Evolutionary conservation across 2,888 invertebrate species (phyloP).

Genomic region (Rhingia rostrata): DNA sequence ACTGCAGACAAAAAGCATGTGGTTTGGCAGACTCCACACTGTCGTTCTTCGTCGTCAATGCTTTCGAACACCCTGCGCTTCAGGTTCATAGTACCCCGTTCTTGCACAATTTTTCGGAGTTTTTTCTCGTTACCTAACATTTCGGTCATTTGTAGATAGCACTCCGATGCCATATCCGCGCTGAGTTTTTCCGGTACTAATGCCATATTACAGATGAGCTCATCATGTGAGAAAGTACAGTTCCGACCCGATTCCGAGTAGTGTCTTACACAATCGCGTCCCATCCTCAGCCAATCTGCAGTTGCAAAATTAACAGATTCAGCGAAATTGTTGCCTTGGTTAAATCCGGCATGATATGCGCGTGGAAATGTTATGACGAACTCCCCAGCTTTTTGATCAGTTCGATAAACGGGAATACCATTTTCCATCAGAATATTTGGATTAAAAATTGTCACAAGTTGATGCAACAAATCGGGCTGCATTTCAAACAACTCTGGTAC

Average conservation of each 20-base stretch:
- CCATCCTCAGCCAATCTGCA: slow-evolving; percentile 98
- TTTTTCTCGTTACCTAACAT: slow-evolving; percentile 93
- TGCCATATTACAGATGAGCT: slow-evolving; percentile 98
- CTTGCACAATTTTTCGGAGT: slow-evolving; percentile 89
- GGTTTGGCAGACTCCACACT: slow-evolving; percentile 97
- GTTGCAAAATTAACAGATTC: slow-evolving; percentile 99
- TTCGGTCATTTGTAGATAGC: slow-evolving; percentile 94
- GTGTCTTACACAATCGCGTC: slow-evolving; percentile 96
- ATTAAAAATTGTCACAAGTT: slow-evolving; percentile 99
- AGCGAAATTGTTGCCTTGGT: slow-evolving; percentile 99
- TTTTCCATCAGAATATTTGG: slow-evolving; percentile 96
- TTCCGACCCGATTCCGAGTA: slow-evolving; percentile 96
- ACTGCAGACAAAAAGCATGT: slow-evolving; percentile 98
- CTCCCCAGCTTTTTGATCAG: slow-evolving; percentile 98
- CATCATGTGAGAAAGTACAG: slow-evolving; percentile 99
- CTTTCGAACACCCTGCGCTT: slow-evolving; percentile 97
- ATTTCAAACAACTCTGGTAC: slow-evolving; percentile 98
- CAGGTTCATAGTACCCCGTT: slow-evolving; percentile 95
- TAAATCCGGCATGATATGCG: slow-evolving; percentile 99
- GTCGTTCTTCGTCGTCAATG: slow-evolving; percentile 96
- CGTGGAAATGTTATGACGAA: slow-evolving; percentile 99
- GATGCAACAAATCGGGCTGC: slow-evolving; percentile 98
- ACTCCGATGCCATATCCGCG: slow-evolving; percentile 94
- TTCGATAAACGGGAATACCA: slow-evolving; percentile 90
- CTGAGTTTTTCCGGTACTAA: slow-evolving; percentile 92